Evolutionary conservation across 2,797 vertebrate species (phyloP), one percentile per base, ranked within the genome.

Genomic region (Malacoraja senta): DNA sequence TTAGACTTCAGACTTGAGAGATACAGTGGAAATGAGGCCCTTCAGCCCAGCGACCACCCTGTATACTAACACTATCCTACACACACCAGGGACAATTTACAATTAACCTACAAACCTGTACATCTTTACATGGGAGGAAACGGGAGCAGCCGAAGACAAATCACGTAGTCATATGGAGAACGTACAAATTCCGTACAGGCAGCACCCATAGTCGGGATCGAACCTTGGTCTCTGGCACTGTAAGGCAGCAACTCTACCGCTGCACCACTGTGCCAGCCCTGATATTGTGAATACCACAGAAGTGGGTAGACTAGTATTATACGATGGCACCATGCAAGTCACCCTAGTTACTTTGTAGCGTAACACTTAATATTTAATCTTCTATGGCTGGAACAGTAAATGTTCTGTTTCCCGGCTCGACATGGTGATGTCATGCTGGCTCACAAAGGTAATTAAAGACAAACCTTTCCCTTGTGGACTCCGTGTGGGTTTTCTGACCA

Each of bases 391-490:
- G 72, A 91, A 91, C 65, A 91, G 35, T 92, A 92, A 76, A 26
- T 92, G 90, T 74, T 44, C 68, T 92, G 38, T 76, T 76, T 74
- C 68, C 71, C 74, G 68, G 15, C 29, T 92, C 90, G 13, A 76
- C 38, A 53, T 12, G 26, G 53, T 76, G 71, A 76, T 74, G 71
- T 92, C 71, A 92, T 92, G 90, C 72, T 76, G 90, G 71, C 71
- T 58, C 13, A 76, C 71, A 76, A 92, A 3, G 76, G n/a, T 92
- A 92, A 92, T 92, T 76, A 76, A 53, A 92, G 76, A 76, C 90
- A 92, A 92, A 76, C 38, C 71, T 58, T 74, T 76, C 90, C 13
- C 71, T 92, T 71, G 90, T 29, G 38, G 38, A 76, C 13, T 3
- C 38, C 19, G 71, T 58, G 10, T n/a, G 12, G 1, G 38, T 92